Evolutionary conservation across 2,888 invertebrate species (phyloP), one percentile per base, ranked within the genome.

Genomic region (Andricus curvator): DNA sequence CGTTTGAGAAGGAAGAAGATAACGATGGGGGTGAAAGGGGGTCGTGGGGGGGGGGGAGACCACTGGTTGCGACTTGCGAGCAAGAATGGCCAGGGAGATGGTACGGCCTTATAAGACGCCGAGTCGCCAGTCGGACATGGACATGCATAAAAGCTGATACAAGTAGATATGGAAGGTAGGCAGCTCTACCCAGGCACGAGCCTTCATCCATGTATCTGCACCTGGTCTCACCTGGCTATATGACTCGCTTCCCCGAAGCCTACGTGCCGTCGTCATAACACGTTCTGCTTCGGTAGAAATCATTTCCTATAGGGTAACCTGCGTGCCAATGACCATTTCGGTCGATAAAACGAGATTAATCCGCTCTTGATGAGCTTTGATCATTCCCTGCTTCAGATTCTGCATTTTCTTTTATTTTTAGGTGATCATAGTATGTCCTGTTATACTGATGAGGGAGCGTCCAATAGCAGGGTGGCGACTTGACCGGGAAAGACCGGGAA

Each of bases 81-180:
- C 79, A 76, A 80, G 80, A 79, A 82, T 78, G 79, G 81, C 78
- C 81, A 81, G 44, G 68, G 81, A 84, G 85, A 85, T 84, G 85
- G 82, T 65, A 82, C 80, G 74, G 67, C 84, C 84, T 80, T 85
- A 84, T 84, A 85, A 78, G 84, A 82, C 70, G 48, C 20, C 25
- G 76, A 81, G 70, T 84, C 83, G 70, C 25, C 77, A 81, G 70
- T 84, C 83, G 67, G 83, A 83, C 83, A 83, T 83, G 84, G 84
- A 84, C 85, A 84, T 86, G 86, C 85, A 86, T 86, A 87, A 86
- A 85, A 85, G 86, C 81, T 81, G 81, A 85, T 84, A 84, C 85
- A 83, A 85, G 86, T 86, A 84, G 87, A 87, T 88, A 88, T 87
- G 86, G 86, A 85, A 87, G 85, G 85, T 84, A 87, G 85, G 85